Evolutionary conservation across 2,113 vertebrate genomes (phyloP).

Genomic region (Paradoxurus hermaphroditus): DNA sequence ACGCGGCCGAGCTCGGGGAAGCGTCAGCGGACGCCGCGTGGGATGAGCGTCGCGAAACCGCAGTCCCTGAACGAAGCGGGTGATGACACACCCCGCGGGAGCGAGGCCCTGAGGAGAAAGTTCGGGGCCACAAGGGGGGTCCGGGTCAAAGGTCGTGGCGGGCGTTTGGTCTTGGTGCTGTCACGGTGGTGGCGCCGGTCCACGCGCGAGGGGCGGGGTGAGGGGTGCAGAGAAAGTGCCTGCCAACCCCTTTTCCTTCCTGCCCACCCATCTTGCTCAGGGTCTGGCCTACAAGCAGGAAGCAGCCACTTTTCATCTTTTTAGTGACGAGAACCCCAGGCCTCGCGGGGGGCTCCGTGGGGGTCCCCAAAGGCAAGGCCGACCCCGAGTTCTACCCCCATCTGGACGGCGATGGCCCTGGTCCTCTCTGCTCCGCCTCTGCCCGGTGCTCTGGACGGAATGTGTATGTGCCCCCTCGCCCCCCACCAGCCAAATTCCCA

Average conservation of each 20-base stretch:
- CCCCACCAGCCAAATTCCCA: background rate
- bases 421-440: background rate
- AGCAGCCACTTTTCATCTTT: background rate
- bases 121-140: fast-evolving
- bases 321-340: background rate
- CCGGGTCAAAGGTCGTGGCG: background rate
- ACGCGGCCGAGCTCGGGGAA: too few species aligned
- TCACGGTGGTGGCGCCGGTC: too few species aligned
- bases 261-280: background rate
- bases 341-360: background rate
- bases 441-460: background rate
- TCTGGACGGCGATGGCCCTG: background rate
- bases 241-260: background rate
- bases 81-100: background rate
- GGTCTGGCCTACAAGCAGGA: background rate
- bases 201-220: fast-evolving
- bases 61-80: background rate
- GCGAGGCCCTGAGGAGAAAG: background rate
- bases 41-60: background rate
- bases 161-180: background rate
- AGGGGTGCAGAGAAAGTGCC: background rate
- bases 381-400: background rate
- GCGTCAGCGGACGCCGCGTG: background rate
- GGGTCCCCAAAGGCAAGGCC: background rate
- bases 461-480: background rate